Percentiles rank a stretch among this genome's conserved stretches.
phyloP scores from a whole-genome alignment of 2,888 invertebrate species.

The Phyllotreta striolata region DNA sequence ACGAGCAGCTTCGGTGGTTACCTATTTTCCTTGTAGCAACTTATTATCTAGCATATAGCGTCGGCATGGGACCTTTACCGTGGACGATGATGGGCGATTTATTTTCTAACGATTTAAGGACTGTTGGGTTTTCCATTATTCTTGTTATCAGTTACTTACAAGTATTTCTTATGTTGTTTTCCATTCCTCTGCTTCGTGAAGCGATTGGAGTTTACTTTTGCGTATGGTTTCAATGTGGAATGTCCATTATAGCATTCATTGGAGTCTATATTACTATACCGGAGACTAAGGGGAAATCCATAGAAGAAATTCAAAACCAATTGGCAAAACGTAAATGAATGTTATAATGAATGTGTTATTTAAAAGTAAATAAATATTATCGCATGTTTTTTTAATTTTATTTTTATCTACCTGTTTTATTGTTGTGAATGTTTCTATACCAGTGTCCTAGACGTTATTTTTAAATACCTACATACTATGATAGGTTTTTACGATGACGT shows the following conservation, averaged over 20 bases:
- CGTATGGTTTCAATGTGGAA: conserved; percentile 37
- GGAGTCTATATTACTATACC: conserved; percentile 38
- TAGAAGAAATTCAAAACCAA: conserved; percentile 37
- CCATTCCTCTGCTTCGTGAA: conserved; percentile 37
- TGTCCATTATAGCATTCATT: conserved; percentile 23
- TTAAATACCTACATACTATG: no score
- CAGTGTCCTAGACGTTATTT: no score
- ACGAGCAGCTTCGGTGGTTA: conserved; percentile 67
- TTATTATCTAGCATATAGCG: conserved; percentile 75
- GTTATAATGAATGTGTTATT: no score
- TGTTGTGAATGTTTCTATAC: no score
- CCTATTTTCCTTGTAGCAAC: conserved; percentile 74
- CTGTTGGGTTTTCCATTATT: conserved; percentile 62
- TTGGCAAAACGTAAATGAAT: conserved; percentile 8
- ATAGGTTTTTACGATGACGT: no score
- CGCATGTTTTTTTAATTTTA: no score
- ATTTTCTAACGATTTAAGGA: conserved; percentile 78
- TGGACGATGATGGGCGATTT: conserved; percentile 85
- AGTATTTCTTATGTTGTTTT: conserved; percentile 35
- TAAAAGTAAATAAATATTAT: no score
- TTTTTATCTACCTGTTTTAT: no score
- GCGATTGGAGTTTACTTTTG: conserved; percentile 33
- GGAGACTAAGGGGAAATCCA: conserved; percentile 43
- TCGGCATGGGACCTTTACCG: conserved; percentile 75
- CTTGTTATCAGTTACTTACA: conserved; percentile 30